These are phyloP conservation scores for Echeneis naucrates DNA, from an alignment of 2,797 vertebrate genomes.

Conservation along the genomic window DNA sequence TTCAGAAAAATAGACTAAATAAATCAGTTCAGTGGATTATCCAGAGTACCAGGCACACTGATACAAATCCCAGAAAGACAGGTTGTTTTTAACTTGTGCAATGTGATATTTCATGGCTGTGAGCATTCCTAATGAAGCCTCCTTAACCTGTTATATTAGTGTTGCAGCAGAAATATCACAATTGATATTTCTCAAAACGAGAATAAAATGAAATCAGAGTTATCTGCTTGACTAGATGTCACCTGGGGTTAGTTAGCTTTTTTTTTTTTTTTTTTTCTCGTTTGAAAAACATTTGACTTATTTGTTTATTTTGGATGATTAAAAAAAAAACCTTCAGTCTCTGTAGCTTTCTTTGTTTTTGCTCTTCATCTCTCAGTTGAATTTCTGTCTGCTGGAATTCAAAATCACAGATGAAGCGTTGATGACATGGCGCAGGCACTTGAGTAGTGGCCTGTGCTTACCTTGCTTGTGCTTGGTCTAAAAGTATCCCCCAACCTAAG, in stretches of 20 bases:
- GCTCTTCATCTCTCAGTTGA: conserved; percentile 52
- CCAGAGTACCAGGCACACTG: conserved; percentile 6
- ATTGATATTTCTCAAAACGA: conserved; percentile 10
- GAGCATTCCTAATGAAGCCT: conserved; percentile 16
- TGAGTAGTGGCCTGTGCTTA: conserved; percentile 45
- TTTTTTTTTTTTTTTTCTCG: conserved; percentile 15
- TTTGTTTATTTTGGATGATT: conserved; percentile 17
- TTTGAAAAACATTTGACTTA: conserved; percentile 23
- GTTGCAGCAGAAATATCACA: background rate
- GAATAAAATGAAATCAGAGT: conserved; percentile 20
- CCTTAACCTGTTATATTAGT: conserved; percentile 16
- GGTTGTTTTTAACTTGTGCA: conserved; percentile 5
- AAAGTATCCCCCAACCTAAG: conserved; percentile 63
- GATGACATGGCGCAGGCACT: conserved; percentile 65
- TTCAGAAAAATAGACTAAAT: conserved; percentile 7
- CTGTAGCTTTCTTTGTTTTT: conserved; percentile 28
- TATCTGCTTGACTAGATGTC: conserved; percentile 7
- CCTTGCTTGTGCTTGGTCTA: conserved; percentile 43
- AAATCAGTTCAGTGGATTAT: conserved; percentile 18
- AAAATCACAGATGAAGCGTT: conserved; percentile 58
- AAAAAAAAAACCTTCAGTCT: conserved; percentile 25
- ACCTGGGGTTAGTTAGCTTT: background rate
- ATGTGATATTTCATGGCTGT: conserved; percentile 9
- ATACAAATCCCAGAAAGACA: conserved; percentile 1
- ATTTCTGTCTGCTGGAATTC: conserved; percentile 61